These are phyloP conservation scores for Psittacara wagleri DNA, from an alignment of 2,113 vertebrate species.

Conservation along the genomic window DNA sequence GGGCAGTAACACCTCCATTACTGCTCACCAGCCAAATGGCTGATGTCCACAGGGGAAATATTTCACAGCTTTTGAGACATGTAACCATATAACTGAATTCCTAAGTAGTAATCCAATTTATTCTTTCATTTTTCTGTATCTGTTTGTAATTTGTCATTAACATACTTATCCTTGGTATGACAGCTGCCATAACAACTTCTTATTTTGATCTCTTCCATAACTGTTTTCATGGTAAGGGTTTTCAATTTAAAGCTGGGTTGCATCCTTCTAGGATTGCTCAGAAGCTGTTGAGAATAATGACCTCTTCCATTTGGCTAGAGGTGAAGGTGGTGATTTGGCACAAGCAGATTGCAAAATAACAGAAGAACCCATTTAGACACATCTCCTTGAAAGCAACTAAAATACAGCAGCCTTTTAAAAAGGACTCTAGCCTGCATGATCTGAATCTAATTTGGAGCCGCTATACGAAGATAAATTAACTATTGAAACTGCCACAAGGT, in stretches of 20 bases:
- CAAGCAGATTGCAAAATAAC: not conserved
- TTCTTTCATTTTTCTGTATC: not conserved
- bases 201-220: conserved; percentile 2
- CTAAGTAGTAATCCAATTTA: not conserved
- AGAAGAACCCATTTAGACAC: not conserved
- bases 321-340: not conserved
- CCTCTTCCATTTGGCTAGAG: not conserved
- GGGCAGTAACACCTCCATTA: not conserved
- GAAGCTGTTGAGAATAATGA: not conserved
- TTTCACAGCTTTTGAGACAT: not conserved
- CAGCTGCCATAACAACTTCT: conserved; percentile 46
- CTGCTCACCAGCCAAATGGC: not conserved
- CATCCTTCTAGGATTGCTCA: not conserved
- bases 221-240: not conserved
- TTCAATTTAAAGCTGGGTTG: not conserved
- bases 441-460: not conserved
- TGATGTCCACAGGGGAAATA: not conserved
- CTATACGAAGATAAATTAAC: not conserved
- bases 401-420: not conserved
- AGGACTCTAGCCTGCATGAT: not conserved
- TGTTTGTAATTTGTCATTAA: conserved; percentile 3
- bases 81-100: not conserved
- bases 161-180: not conserved
- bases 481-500: not conserved
- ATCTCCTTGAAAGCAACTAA: not conserved